Evolutionary conservation across 1,140 invertebrate genomes (phyloP).

Genomic region (Bombus waltoni): DNA sequence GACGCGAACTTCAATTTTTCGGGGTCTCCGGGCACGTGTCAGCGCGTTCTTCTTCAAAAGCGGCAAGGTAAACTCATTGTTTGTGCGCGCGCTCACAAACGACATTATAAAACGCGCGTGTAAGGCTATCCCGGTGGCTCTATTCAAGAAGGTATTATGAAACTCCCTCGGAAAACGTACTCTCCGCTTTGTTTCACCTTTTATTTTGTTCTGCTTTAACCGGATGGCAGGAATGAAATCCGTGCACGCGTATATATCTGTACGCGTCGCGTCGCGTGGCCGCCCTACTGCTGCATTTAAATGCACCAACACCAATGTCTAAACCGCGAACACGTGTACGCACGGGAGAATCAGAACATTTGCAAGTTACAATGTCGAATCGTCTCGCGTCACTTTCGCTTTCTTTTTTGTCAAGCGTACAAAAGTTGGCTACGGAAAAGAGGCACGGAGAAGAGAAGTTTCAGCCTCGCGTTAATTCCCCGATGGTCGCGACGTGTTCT

Average conservation of each 20-base stretch:
- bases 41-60: constrained; percentile 55
- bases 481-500: constrained; percentile 36
- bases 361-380: constrained; percentile 63
- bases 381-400: constrained; percentile 76
- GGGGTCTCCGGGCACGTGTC: constrained; percentile 55
- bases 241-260: constrained; percentile 48
- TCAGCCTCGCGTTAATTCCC: constrained; percentile 55
- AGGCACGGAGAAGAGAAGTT: constrained; percentile 35
- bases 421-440: too few species aligned
- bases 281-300: constrained; percentile 61
- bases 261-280: constrained; percentile 65
- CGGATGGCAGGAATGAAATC: constrained; percentile 71
- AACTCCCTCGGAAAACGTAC: constrained; percentile 69
- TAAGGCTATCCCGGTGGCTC: constrained; percentile 68
- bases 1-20: constrained; percentile 43
- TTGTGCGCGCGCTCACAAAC: constrained; percentile 57
- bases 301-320: constrained; percentile 28
- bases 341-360: constrained; percentile 12
- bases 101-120: constrained; percentile 66
- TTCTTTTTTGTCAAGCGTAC: constrained; percentile 65
- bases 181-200: constrained; percentile 70
- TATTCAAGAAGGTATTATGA: constrained; percentile 73
- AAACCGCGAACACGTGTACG: constrained; percentile 1
- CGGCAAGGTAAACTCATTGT: constrained; percentile 67
- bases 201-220: constrained; percentile 74